These are phyloP conservation scores for Neodiprion pinetum DNA, from an alignment of 1,140 invertebrate genomes.

Conservation along the genomic window DNA sequence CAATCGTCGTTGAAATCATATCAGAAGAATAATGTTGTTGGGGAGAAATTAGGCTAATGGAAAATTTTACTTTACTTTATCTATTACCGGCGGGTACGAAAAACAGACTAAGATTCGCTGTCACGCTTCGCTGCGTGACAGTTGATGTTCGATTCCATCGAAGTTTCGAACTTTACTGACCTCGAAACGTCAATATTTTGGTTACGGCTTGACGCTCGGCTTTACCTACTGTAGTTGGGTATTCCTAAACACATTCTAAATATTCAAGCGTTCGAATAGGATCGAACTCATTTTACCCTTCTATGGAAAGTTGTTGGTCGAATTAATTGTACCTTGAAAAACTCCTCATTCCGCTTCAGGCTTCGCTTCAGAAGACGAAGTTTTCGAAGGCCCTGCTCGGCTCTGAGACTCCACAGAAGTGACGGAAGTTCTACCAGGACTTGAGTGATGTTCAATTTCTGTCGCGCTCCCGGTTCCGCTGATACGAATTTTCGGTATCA, in stretches of 20 bases:
- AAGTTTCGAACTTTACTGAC: neutral
- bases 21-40: neutral
- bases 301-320: too few species aligned
- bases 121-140: too few species aligned
- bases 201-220: neutral
- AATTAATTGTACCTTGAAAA: neutral
- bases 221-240: too few species aligned
- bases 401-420: neutral
- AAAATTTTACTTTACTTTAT: too few species aligned
- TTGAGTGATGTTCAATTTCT: constrained; percentile 6
- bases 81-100: too few species aligned
- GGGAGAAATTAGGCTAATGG: too few species aligned
- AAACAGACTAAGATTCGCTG: too few species aligned
- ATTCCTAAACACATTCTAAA: too few species aligned
- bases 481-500: constrained; percentile 44
- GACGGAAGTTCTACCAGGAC: neutral
- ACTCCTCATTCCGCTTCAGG: neutral
- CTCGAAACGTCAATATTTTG: neutral
- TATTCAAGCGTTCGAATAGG: too few species aligned
- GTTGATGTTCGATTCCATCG: too few species aligned
- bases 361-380: neutral
- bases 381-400: neutral
- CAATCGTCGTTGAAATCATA: constrained; percentile 12
- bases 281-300: too few species aligned
- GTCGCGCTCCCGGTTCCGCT: constrained; percentile 29